Base-by-base conservation (phyloP, 1,140 invertebrate species). In the Dryas iulia region DNA sequence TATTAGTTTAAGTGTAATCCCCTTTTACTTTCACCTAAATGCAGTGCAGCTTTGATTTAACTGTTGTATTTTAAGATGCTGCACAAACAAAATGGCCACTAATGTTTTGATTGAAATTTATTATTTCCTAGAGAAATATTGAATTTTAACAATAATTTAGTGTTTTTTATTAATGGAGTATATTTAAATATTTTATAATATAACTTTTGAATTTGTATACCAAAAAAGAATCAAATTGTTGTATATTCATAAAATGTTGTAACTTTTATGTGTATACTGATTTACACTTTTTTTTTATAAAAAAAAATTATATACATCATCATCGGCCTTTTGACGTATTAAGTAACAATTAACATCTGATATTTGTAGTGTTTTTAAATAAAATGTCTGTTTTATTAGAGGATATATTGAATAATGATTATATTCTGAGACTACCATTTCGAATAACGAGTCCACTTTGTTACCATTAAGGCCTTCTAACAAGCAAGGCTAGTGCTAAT, bases 1-100 rank as follows among this genome's bases (percentile, higher is more conserved):
- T 79, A 69, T 77, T 81, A 81, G 71, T 79, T 74, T 77, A 79
- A 76, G 68, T 24, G 52, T 60, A 54, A 33, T 63, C 53, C 23
- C 18, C 2, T 59, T 70, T 64, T 39, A 30, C 39, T 28, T 14
- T 58, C n/a, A 12, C 28, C 4, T 31, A 14, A 62, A 31, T 52
- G 25, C 35, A 28, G 60, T 69, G 56, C 54, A 53, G 60, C 53
- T 47, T 47, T 21, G 14, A 47, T 47, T 47, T 47, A 47, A 47
- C 39, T 47, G 18, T 47, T 47, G 39, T 47, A 47, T 47, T 47
- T 47, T 21, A 47, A 21, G 39, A 21, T 47, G 39, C 39, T 47
- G 39, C 39, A 47, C 39, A 47, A 47, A 47, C 39, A 47, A 21
- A 21, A 47, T 47, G 18, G 39, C 18, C 18, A 47, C 39, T 47